Base-by-base conservation (phyloP, 1,140 invertebrate genomes). In the Monochamus saltuarius region DNA sequence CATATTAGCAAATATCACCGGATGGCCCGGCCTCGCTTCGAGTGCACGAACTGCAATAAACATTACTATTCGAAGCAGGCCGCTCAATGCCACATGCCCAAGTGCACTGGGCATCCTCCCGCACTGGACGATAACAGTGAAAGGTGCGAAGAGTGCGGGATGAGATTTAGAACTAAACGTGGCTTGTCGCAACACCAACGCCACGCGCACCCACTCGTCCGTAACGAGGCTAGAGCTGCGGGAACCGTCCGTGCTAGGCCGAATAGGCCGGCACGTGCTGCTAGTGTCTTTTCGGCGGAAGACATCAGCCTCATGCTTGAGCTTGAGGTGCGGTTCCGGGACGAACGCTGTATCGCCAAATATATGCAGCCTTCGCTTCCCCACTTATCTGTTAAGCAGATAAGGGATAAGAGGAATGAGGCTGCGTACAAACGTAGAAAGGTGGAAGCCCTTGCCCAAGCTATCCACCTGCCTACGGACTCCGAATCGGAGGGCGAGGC, bases 121-220 rank as follows among this genome's bases (percentile, higher is more conserved):
- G 1, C 17, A 9, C n/a, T 29, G 2, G n/a, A 8, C n/a, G 37
- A 38, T 8, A 9, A 22, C 9, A n/a, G 46, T 10, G n/a, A 22
- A 9, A 9, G 9, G 8, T 49, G 46, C 19, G 22, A 29, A 10
- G 19, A 14, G n/a, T 49, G 46, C 22, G 17, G 17, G 7, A 9
- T 7, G 19, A 9, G 34, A 0, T 62, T 58, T 22, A 34, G 22
- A 2, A 58, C 53, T 3, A 0, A 39, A 8, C 16, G 7, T 8
- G 59, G 59, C 9, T 14, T 58, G 3, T 51, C 59, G 2, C 52
- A 52, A 29, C 63, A 65, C 49, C 17, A 58, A 35, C 45, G 63
- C 9, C 63, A 51, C n/a, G 11, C 43, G 14, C 63, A 65, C 39
- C 63, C 63, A 1, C 43, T 36, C 17, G 19, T 36, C n/a, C 13